Conservation (phyloP, 1,140 invertebrate species). For the Trachymyrmex septentrionalis region DNA sequence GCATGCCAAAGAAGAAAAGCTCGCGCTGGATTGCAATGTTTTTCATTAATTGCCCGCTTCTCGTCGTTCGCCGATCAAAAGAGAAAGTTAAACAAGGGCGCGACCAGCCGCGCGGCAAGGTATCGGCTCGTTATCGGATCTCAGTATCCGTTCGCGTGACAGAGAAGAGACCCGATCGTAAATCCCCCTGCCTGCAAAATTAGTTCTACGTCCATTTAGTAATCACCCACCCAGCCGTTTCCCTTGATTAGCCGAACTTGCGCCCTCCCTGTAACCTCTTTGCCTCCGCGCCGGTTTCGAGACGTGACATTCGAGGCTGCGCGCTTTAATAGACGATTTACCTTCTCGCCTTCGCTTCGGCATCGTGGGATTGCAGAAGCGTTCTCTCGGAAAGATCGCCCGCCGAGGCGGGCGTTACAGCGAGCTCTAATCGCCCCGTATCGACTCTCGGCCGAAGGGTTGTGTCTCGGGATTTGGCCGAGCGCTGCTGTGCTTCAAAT, state of each 20-base stretch:
- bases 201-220: conserved; percentile 74
- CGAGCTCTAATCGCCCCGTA: conserved; percentile 42
- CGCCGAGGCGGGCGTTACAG: conserved; percentile 39
- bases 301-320: conserved; percentile 34
- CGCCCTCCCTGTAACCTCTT: not conserved
- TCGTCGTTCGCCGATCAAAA: conserved; percentile 69
- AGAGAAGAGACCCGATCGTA: conserved; percentile 3
- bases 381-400: conserved; percentile 53
- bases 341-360: conserved; percentile 59
- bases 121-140: conserved; percentile 73
- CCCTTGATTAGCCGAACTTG: conserved; percentile 74
- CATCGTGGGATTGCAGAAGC: conserved; percentile 45
- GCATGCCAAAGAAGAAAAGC: not conserved
- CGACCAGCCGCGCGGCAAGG: conserved; percentile 38
- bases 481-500: conserved; percentile 12
- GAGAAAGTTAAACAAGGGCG: conserved; percentile 73
- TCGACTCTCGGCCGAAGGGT: conserved; percentile 8
- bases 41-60: conserved; percentile 73
- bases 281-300: conserved; percentile 18
- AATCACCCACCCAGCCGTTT: conserved; percentile 73
- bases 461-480: not conserved
- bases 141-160: not conserved
- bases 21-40: conserved; percentile 63
- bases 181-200: conserved; percentile 62
- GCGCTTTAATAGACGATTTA: conserved; percentile 74